Percentiles rank a stretch among this genome's conserved stretches.
phyloP scores from a whole-genome alignment of 2,113 vertebrate genomes.

The Sciurus niger region DNA sequence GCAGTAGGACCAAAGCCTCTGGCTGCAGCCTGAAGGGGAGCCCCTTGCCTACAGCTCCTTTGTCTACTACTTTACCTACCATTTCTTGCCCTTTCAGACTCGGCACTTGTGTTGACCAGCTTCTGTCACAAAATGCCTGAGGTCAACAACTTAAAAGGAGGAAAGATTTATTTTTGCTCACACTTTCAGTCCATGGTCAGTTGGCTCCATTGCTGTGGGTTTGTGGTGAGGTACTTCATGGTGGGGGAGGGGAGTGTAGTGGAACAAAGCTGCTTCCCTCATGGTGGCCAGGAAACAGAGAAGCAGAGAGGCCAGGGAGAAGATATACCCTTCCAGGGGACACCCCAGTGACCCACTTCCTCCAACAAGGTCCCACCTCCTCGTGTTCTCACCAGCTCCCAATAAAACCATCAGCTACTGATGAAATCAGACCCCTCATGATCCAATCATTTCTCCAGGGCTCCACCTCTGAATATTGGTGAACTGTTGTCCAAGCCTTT shows the following conservation, averaged over 20 bases:
- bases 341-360: background rate
- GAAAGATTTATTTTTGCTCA: background rate
- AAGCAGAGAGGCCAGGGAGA: background rate
- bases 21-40: background rate
- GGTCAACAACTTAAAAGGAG: background rate
- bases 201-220: background rate
- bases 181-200: background rate
- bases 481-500: background rate
- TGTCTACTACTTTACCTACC: background rate
- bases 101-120: background rate
- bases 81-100: background rate
- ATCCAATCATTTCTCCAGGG: background rate
- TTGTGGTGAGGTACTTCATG: background rate
- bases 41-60: background rate
- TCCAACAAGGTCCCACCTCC: background rate
- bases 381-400: background rate
- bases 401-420: background rate
- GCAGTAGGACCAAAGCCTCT: background rate
- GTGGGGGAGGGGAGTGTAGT: background rate
- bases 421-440: background rate
- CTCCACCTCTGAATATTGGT: background rate
- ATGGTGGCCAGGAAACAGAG: background rate
- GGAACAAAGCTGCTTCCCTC: background rate
- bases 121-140: background rate
- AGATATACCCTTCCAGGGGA: background rate